Evolutionary conservation across 2,888 invertebrate genomes (phyloP).

Genomic region (Aspidiotus rigidus): DNA sequence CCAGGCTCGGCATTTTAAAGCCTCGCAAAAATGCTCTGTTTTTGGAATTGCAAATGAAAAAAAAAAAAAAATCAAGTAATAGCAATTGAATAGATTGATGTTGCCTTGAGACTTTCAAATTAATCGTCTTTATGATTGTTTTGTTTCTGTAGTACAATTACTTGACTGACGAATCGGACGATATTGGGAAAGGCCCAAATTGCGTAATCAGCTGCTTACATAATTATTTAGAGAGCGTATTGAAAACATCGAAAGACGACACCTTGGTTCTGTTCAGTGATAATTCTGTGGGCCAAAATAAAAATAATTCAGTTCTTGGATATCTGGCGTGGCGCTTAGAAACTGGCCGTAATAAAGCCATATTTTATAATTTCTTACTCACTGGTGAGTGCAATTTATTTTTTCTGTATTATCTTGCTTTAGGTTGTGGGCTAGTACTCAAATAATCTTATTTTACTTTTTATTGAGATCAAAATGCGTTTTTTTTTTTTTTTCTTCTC

Average conservation of each 20-base stretch:
- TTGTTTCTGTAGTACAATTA: not conserved
- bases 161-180: not conserved
- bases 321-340: slow-evolving; percentile 7
- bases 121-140: no score
- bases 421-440: no score
- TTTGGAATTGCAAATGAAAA: slow-evolving; percentile 13
- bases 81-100: not conserved
- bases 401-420: no score
- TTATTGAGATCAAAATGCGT: no score
- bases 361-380: slow-evolving; percentile 1
- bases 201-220: slow-evolving; percentile 6
- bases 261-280: slow-evolving; percentile 14
- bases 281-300: slow-evolving; percentile 18
- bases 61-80: no score
- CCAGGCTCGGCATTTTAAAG: slow-evolving; percentile 8
- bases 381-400: no score
- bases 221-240: slow-evolving; percentile 8
- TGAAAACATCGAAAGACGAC: no score
- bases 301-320: slow-evolving; percentile 2
- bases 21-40: not conserved
- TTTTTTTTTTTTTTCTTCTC: no score
- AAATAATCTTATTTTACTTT: no score
- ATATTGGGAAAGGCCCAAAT: slow-evolving; percentile 16
- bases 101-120: not conserved
- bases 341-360: slow-evolving; percentile 1